Evolutionary conservation across 2,888 invertebrate species (phyloP), one percentile per base, ranked within the genome.

Genomic region (Barypeithes pellucidus): DNA sequence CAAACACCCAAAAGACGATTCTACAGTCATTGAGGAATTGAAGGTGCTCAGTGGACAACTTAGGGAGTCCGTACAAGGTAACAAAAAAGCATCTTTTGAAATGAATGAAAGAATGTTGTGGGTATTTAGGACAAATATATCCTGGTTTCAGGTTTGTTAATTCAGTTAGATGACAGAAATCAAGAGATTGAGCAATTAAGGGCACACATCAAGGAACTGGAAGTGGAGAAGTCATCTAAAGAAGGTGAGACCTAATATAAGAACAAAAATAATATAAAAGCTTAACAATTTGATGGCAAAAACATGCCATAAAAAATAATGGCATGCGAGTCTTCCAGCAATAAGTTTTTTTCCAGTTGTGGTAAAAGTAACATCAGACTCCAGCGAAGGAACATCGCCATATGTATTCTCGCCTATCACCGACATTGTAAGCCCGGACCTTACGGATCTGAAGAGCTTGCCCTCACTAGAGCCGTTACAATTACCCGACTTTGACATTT

Each of bases 1-100:
- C 77, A 91, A 89, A 81, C 87, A 87, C 78, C 90, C 91, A 3
- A 92, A 92, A 83, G 88, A 90, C 74, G 90, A 90, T 61, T 86
- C 88, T 65, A 88, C 87, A 24, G 89, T 92, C 52, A 88, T 93
- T 59, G 93, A 92, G 83, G 93, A 93, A 82, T 84, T 93, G 50
- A 89, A 89, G 81, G 90, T 89, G 57, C 85, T 92, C 9, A 92
- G 91, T 81, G 89, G 89, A 73, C 91, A 91, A 80, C 83, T 93
- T 57, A 89, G 91, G 75, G 85, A 85, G 16, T 84, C 89, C 11
- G 87, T 90, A 8, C 90, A 89, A 76, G 89, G 89, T 75, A 29
- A 7, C 5, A 29, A 29, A 7, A 29, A 29, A 29, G n/a, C n/a
- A n/a, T n/a, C n/a, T n/a, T n/a, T n/a, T n/a, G n/a, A n/a, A n/a